Evolutionary conservation across 2,888 invertebrate species (phyloP), one percentile per base, ranked within the genome.

Genomic region (Zelleria hepariella): DNA sequence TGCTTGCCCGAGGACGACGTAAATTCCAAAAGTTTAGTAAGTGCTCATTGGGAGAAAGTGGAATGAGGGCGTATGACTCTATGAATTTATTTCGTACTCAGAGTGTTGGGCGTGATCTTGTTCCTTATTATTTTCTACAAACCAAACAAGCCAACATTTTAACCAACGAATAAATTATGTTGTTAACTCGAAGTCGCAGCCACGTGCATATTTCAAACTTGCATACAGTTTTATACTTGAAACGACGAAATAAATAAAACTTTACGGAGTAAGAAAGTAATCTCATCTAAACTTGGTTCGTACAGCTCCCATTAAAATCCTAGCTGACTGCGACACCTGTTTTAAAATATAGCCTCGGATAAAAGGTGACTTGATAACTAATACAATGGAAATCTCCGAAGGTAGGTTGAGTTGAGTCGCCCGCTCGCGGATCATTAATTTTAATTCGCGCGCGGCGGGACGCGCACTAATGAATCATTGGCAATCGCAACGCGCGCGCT

Each of bases 391-490:
- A 47, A 57, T 55, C 27, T 55, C 69, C 75, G 73, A 72, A 78
- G 72, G 74, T 79, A n/a, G 76, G 73, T 77, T 42, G 77, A n/a
- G n/a, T n/a, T n/a, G n/a, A n/a, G n/a, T n/a, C 77, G 80, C 78
- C 78, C 32, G 32, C 15, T 82, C 78, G 77, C 85, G 82, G 83
- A 85, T 87, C 88, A 88, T 88, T 86, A 87, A 88, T 87, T 87
- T 87, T 87, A 88, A 88, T 88, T 88, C 86, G 82, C 78, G 77
- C 78, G 80, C 81, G 81, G 83, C 80, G 86, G 80, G 80, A 73
- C 82, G 80, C 72, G 77, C 80, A 80, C 75, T 88, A 87, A 88
- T 88, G 87, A 87, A 86, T 87, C 86, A 88, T 87, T 84, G 87
- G 86, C 82, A 83, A 86, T 86, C 82, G 83, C 76, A 74, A 74